Evolutionary conservation across 2,113 vertebrate species (phyloP), one percentile per base, ranked within the genome.

Genomic region (Nesogale talazaci): DNA sequence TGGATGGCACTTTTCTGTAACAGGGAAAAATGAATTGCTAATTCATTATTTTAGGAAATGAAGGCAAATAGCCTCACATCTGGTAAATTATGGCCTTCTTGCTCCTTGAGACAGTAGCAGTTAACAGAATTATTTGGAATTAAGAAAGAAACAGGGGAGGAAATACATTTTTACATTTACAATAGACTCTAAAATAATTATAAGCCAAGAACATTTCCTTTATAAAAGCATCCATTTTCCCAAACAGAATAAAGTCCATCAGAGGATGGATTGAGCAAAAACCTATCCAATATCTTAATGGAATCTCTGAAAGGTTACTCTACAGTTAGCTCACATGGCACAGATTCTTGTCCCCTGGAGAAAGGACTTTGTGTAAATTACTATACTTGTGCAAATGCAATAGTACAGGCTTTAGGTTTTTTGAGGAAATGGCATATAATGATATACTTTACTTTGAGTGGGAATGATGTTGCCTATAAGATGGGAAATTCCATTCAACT

Each of bases 31-130:
- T 5, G 67, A 82, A 57, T 86, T 96, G 95, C 93, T 95, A 97
- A 95, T 46, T 90, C 89, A 85, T 77, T 94, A 65, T 92, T 96
- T 94, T 94, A 96, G 92, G 88, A 98, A 97, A 96, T 94, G 74
- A 94, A 82, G 79, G 38, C 17, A 56, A 95, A 93, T 87, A 81
- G 94, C 23, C 40, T 97, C 88, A 84, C 75, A 94, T 91, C 90
- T 97, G 93, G 96, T 95, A 86, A 96, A 94, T 85, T 95, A n/a
- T 31, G 12, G 59, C 25, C 12, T 3, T 86, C 91, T 95, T 87
- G 89, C 79, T 95, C 82, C 95, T 77, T 57, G 23, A 61, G 22
- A 88, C 74, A 87, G 83, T 59, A 70, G 81, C 77, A 46, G 34
- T 40, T 67, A 63, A 40, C 27, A 29, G 29, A 80, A 88, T 96